Percentiles rank a stretch among this genome's conserved stretches.
These are phyloP conservation scores for Laticauda colubrina DNA, from an alignment of 2,113 vertebrate species.

Conservation along the genomic window DNA sequence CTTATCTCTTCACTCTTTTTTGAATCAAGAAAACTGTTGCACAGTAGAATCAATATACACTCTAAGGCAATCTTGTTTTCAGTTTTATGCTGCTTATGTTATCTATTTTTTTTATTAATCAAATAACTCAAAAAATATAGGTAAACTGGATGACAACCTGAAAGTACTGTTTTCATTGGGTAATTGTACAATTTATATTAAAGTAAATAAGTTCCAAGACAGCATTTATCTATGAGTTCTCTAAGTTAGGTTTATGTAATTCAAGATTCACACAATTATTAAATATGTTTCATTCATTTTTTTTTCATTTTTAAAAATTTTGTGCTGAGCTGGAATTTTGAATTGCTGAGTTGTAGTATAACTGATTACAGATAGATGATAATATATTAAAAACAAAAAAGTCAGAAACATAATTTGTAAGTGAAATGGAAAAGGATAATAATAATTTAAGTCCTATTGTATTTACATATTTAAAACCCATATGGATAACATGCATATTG, in stretches of 20 bases:
- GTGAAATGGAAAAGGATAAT: constrained; percentile 20
- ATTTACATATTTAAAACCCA: constrained; percentile 34
- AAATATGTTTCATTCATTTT: not conserved
- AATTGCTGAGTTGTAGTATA: constrained; percentile 54
- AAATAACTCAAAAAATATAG: not conserved
- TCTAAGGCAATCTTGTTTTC: not conserved
- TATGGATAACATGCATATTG: constrained; percentile 56
- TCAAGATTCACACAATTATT: constrained; percentile 29
- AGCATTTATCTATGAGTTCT: constrained; percentile 15
- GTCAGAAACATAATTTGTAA: constrained; percentile 31
- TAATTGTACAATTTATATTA: not conserved
- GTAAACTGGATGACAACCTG: not conserved
- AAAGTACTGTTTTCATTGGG: not conserved
- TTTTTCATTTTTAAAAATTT: constrained; percentile 29
- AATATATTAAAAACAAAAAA: constrained; percentile 21
- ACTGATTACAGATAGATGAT: not conserved
- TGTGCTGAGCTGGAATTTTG: constrained; percentile 17
- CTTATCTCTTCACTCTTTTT: not conserved
- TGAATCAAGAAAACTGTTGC: constrained; percentile 19
- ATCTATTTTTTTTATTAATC: constrained; percentile 7
- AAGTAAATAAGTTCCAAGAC: not conserved
- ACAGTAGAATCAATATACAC: not conserved
- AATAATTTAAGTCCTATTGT: constrained; percentile 51
- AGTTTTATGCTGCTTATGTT: not conserved
- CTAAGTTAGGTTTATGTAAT: constrained; percentile 10